Evolutionary conservation across 2,113 vertebrate genomes (phyloP), one percentile per base, ranked within the genome.

Genomic region (Loxodonta africana): DNA sequence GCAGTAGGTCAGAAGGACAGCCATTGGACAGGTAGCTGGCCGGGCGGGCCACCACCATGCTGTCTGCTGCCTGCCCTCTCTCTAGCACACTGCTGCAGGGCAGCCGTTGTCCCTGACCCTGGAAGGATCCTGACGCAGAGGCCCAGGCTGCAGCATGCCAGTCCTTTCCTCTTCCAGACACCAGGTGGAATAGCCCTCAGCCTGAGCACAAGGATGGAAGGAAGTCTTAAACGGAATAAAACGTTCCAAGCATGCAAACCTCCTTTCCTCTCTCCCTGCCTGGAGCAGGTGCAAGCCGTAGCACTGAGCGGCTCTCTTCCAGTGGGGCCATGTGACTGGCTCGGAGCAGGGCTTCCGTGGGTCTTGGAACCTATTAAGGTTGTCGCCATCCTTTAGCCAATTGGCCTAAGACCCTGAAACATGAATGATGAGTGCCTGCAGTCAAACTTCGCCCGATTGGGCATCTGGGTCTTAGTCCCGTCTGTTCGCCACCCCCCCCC

Each of bases 1-100:
- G 21, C 23, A n/a, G 46, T 62, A n/a, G 73, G 44, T 84, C 18
- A n/a, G 18, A 48, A 23, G 44, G 5, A 28, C 4, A n/a, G 21
- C 17, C 62, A 48, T 6, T 28, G 46, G n/a, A 25, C 7, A 10
- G 3, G 21, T 10, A 14, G 11, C 41, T 69, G 28, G 25, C 28
- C 1, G 1, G 46, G 23, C 20, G 0, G 77, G 28, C 74, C 21
- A 25, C 74, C 28, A 21, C n/a, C 25, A 2, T 2, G 0, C 0
- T 0, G 11, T 20, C 65, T n/a, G 26, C n/a, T 2, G 11, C 37
- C 83, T 53, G 10, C 20, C 26, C 7, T 69, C 28, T 51, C 69
- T 41, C 21, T 44, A 21, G 21, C 73, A 41, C n/a, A 2, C 2
- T 37, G 69, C 25, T 6, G 17, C 15, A 30, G 63, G 23, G 51